phyloP scores from a whole-genome alignment of 2,797 vertebrate species.

The Geotrypetes seraphini region DNA sequence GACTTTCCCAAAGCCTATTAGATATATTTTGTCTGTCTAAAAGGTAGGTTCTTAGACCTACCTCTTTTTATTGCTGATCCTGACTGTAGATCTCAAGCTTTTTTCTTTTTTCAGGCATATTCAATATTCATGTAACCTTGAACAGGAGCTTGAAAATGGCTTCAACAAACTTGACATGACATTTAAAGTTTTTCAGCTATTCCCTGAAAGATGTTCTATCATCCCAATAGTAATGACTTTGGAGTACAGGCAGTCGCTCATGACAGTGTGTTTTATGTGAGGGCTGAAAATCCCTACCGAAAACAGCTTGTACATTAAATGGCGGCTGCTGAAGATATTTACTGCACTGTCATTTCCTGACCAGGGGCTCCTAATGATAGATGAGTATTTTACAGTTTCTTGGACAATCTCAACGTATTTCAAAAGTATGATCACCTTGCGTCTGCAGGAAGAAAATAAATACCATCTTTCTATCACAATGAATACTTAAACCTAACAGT shows the following conservation, averaged over 20 bases:
- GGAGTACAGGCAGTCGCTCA: conserved; percentile 75
- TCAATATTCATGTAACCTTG: conserved; percentile 94
- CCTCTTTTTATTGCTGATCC: conserved; percentile 43
- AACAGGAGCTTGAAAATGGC: conserved; percentile 57
- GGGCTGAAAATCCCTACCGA: conserved; percentile 71
- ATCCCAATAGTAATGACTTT: conserved; percentile 70
- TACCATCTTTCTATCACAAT: conserved; percentile 33
- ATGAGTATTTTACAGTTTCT: conserved; percentile 76
- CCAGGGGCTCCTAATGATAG: conserved; percentile 77
- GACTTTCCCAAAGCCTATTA: conserved; percentile 36
- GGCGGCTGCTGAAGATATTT: conserved; percentile 82
- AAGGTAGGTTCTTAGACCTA: conserved; percentile 6
- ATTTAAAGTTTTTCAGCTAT: conserved; percentile 87
- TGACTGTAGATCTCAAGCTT: conserved; percentile 57
- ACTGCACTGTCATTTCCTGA: conserved; percentile 80
- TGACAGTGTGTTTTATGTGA: conserved; percentile 84
- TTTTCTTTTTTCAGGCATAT: conserved; percentile 48
- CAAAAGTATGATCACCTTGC: conserved; percentile 62
- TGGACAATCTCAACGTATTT: conserved; percentile 74
- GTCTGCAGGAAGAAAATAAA: conserved; percentile 50
- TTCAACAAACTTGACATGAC: conserved; percentile 82
- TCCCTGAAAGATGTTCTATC: conserved; percentile 76
- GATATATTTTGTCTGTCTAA: conserved; percentile 4
- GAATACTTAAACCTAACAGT: conserved; percentile 36
- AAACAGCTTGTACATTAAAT: conserved; percentile 84